Evolutionary conservation across 2,797 vertebrate species (phyloP).

Genomic region (Sebastes taczanowskii): DNA sequence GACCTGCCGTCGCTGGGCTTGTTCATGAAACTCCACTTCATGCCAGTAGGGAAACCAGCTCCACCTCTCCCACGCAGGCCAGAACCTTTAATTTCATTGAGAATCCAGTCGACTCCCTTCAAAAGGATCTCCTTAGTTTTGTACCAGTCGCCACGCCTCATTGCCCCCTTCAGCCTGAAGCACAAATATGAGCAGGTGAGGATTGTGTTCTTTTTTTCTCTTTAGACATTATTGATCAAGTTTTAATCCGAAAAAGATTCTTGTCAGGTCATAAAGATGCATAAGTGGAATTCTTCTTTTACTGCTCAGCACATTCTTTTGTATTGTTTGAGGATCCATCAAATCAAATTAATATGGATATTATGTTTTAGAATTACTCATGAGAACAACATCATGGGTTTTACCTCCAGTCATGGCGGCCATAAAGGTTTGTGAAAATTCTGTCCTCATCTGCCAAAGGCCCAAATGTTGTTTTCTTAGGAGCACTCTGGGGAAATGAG

Average conservation of each 20-base stretch:
- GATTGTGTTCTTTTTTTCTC: neutral
- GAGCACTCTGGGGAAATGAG: constrained; percentile 64
- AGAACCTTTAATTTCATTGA: constrained; percentile 92
- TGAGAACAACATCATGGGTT: neutral
- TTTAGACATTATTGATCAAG: neutral
- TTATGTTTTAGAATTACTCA: neutral
- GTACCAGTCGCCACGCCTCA: constrained; percentile 94
- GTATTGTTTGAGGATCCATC: neutral
- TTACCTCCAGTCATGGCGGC: constrained; percentile 96
- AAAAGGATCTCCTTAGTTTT: constrained; percentile 97
- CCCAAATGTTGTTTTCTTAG: constrained; percentile 94
- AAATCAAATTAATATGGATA: neutral
- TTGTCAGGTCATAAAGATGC: neutral
- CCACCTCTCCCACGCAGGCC: constrained; percentile 94
- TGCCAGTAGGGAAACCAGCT: constrained; percentile 95
- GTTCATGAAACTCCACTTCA: constrained; percentile 99
- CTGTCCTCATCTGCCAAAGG: constrained; percentile 93
- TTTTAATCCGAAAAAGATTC: neutral
- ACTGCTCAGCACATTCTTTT: neutral
- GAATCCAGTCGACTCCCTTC: constrained; percentile 96
- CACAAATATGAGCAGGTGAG: neutral
- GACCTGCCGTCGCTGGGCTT: constrained; percentile 96
- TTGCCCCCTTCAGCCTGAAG: constrained; percentile 89
- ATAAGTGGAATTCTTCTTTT: neutral
- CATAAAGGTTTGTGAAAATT: constrained; percentile 96